Evolutionary conservation across 2,797 vertebrate species (phyloP).

Genomic region (Oreochromis mossambicus): DNA sequence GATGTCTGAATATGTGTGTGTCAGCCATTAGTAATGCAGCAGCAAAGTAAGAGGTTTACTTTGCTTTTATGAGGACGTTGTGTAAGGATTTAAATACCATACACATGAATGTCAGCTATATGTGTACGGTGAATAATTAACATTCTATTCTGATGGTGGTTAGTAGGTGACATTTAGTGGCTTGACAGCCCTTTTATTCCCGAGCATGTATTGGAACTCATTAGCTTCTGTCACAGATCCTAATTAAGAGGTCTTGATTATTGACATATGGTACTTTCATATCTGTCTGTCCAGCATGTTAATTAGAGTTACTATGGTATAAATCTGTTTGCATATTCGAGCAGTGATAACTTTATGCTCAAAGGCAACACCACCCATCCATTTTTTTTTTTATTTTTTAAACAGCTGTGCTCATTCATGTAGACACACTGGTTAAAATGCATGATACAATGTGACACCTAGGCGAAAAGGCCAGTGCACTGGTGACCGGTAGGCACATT

Average conservation of each 20-base stretch:
- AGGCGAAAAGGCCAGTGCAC: constrained; percentile 48
- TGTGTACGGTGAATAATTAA: constrained; percentile 26
- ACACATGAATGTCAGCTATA: neutral
- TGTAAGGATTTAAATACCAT: neutral
- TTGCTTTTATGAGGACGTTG: neutral
- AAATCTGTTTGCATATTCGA: constrained; percentile 43
- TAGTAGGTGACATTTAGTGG: constrained; percentile 51
- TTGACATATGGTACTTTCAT: constrained; percentile 69
- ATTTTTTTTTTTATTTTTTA: rapidly evolving
- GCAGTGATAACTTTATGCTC: constrained; percentile 18
- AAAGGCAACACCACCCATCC: constrained; percentile 13
- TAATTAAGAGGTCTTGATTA: constrained; percentile 75
- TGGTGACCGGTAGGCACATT: constrained; percentile 27
- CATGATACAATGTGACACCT: constrained; percentile 35
- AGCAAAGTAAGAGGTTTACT: neutral
- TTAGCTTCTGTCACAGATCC: constrained; percentile 62
- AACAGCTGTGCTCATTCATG: constrained; percentile 8
- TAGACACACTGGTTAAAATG: constrained; percentile 33
- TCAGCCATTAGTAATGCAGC: neutral
- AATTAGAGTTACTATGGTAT: constrained; percentile 54
- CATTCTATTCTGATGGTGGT: constrained; percentile 25
- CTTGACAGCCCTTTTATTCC: constrained; percentile 48
- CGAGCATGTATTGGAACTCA: constrained; percentile 49
- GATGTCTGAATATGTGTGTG: neutral
- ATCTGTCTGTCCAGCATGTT: constrained; percentile 51